Evolutionary conservation across 2,113 vertebrate species (phyloP).

Genomic region (Pyrgilauda ruficollis): DNA sequence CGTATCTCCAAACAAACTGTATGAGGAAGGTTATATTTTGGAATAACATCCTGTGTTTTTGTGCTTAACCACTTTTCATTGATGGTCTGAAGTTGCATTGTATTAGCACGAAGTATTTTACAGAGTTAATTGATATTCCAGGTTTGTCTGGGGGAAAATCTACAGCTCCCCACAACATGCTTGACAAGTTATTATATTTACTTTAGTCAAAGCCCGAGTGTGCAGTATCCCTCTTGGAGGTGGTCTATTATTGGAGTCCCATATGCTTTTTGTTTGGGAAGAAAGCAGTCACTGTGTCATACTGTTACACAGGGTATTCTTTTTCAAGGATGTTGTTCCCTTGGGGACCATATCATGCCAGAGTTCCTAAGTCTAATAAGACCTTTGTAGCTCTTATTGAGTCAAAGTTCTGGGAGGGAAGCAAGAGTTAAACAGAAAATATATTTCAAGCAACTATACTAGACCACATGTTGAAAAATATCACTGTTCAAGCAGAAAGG

Average conservation of each 20-base stretch:
- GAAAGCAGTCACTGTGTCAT: conserved; percentile 94
- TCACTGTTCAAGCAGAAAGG: conserved; percentile 77
- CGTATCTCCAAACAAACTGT: conserved; percentile 86
- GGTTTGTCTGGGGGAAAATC: conserved; percentile 90
- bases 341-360: conserved; percentile 93
- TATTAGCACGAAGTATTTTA: conserved; percentile 77
- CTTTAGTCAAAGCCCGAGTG: conserved; percentile 85
- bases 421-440: conserved; percentile 80
- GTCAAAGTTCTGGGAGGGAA: conserved; percentile 82
- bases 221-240: conserved; percentile 84
- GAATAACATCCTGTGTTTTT: conserved; percentile 96
- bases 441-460: conserved; percentile 83
- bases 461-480: conserved; percentile 88
- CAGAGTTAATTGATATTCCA: conserved; percentile 97
- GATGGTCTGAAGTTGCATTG: conserved; percentile 81
- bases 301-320: conserved; percentile 97
- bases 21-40: conserved; percentile 80
- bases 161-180: conserved; percentile 88
- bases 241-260: conserved; percentile 86
- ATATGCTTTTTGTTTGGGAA: conserved; percentile 93
- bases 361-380: conserved; percentile 92
- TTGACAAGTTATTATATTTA: conserved; percentile 92
- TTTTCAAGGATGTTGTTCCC: conserved; percentile 98
- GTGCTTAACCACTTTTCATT: conserved; percentile 80
- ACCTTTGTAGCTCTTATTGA: conserved; percentile 88